Conservation (phyloP, 2,797 vertebrate species). For the Enteromius trimaculatus region DNA sequence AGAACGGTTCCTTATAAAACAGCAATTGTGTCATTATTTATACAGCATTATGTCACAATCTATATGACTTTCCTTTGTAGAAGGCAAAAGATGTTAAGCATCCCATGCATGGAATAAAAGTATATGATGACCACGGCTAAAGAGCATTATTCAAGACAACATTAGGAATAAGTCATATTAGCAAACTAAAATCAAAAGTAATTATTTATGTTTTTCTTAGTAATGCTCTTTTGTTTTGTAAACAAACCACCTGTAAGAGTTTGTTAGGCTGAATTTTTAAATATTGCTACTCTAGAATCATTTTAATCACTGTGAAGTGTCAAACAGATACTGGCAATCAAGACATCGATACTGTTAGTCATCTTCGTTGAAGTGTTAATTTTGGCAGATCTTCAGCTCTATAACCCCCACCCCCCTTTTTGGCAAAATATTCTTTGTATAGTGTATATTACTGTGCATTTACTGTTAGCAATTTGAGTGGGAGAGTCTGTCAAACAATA, state of each 20-base stretch:
- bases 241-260: not conserved
- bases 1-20: not conserved
- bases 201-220: not conserved
- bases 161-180: not conserved
- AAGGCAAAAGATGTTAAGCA: not conserved
- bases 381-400: not conserved
- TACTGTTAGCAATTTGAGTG: not conserved
- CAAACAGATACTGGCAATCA: not conserved
- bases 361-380: no score
- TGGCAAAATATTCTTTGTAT: not conserved
- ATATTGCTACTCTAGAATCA: not conserved
- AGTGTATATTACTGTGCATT: not conserved
- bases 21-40: not conserved
- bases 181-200: not conserved
- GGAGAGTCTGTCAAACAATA: not conserved
- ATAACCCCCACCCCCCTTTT: not conserved
- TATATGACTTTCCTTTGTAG: not conserved
- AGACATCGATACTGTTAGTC: not conserved
- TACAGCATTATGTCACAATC: not conserved
- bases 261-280: not conserved
- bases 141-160: not conserved
- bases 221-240: not conserved
- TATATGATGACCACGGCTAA: not conserved
- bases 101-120: not conserved
- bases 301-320: not conserved